These are phyloP conservation scores for Drosophila basisetae DNA, from an alignment of 2,888 invertebrate species.

Conservation along the genomic window DNA sequence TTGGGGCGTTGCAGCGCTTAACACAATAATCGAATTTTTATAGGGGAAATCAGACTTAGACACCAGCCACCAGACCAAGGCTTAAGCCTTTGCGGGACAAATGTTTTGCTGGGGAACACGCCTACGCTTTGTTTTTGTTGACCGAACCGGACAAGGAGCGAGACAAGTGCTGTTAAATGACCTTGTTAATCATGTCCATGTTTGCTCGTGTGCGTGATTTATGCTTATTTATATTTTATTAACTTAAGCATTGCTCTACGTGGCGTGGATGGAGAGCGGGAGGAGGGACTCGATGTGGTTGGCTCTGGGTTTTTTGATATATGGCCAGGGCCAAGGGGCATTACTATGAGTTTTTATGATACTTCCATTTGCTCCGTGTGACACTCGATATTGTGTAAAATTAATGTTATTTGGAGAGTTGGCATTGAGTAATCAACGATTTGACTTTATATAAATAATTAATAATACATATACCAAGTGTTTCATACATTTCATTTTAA, in stretches of 20 bases:
- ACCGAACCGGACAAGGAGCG: conserved; percentile 31
- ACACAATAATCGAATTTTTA: conserved; percentile 75
- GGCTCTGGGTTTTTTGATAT: conserved; percentile 53
- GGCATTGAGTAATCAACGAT: background rate
- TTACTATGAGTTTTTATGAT: conserved; percentile 26
- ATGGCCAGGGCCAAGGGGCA: conserved; percentile 33
- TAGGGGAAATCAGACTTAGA: conserved; percentile 9
- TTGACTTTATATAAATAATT: background rate
- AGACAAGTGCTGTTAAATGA: conserved; percentile 75
- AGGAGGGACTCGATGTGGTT: conserved; percentile 12
- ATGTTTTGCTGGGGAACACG: conserved; percentile 41
- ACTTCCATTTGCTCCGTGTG: conserved; percentile 20
- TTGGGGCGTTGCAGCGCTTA: conserved; percentile 60
- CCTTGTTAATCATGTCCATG: conserved; percentile 76
- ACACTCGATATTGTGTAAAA: background rate
- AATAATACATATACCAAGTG: background rate
- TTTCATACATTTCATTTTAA: background rate
- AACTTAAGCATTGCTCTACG: conserved; percentile 47
- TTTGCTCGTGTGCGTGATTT: conserved; percentile 74
- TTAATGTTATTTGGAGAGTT: background rate
- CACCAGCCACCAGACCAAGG: conserved; percentile 7
- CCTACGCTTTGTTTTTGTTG: conserved; percentile 49
- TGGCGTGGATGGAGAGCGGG: background rate
- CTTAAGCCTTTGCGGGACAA: conserved; percentile 62
- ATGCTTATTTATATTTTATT: conserved; percentile 80